Evolutionary conservation across 2,797 vertebrate species (phyloP).

Genomic region (Eulemur mongoz): DNA sequence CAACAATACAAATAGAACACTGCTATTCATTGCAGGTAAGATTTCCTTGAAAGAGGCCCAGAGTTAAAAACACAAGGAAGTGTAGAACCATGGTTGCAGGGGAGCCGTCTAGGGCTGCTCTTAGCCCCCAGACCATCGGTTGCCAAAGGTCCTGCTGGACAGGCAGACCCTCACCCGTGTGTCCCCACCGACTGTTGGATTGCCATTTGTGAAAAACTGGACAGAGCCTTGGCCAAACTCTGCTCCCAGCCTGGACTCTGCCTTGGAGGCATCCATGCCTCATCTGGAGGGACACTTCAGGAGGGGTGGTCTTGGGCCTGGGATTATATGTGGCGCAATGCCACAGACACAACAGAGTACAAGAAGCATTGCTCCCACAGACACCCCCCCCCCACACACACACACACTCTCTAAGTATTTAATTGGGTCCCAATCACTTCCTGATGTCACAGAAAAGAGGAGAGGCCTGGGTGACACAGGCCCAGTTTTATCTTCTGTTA

Average conservation of each 20-base stretch:
- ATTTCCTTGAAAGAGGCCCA: not conserved
- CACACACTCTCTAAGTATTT: not conserved
- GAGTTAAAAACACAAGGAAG: not conserved
- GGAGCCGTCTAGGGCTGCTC: not conserved
- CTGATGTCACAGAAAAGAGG: not conserved
- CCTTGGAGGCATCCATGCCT: not conserved
- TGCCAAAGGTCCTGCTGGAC: not conserved
- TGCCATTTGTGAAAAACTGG: not conserved
- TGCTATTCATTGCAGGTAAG: not conserved
- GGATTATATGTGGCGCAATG: not conserved
- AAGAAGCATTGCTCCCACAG: not conserved
- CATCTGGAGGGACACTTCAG: rapidly evolving
- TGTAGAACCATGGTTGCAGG: not conserved
- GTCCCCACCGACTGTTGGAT: not conserved
- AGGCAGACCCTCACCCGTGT: rapidly evolving
- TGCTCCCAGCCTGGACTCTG: not conserved
- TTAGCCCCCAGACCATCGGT: not conserved
- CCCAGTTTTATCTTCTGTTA: too few species aligned
- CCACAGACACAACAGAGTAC: rapidly evolving
- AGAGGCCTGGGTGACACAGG: not conserved
- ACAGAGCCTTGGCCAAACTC: not conserved
- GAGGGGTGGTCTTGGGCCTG: not conserved
- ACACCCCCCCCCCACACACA: not conserved
- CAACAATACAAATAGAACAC: not conserved
- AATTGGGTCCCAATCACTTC: not conserved